A percentile compares a stretch with the other conserved stretches of the same genome.
phyloP scores from a whole-genome alignment of 2,113 vertebrate species.

The Erythrolamprus reginae region DNA sequence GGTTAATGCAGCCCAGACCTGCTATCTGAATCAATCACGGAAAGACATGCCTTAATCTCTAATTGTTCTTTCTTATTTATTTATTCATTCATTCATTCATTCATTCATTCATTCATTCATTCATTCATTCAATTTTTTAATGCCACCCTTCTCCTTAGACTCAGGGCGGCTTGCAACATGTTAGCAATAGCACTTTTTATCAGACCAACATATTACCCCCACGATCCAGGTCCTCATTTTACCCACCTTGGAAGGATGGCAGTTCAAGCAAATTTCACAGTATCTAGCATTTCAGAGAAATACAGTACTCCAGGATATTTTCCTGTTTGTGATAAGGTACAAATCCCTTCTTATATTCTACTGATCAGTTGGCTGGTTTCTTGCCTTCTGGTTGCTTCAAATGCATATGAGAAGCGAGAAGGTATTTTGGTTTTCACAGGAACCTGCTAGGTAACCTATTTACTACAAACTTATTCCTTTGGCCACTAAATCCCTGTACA shows the following conservation, averaged over 20 bases:
- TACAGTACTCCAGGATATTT: conserved; percentile 7
- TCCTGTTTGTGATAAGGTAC: background rate
- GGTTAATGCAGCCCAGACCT: background rate
- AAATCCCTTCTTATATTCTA: background rate
- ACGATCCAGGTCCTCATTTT: too few relatives aligned
- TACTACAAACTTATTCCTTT: conserved; percentile 22
- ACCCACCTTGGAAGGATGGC: too few relatives aligned
- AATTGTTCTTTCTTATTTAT: too few relatives aligned
- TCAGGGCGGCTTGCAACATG: too few relatives aligned
- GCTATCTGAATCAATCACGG: background rate
- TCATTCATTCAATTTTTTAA: too few relatives aligned
- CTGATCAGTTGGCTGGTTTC: background rate
- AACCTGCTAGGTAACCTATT: background rate
- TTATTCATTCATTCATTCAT: too few relatives aligned
- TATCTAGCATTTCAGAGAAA: background rate
- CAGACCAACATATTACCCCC: too few relatives aligned
- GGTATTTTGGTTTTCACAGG: background rate
- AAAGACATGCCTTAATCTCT: background rate
- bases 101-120: too few relatives aligned
- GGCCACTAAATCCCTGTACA: conserved; percentile 17
- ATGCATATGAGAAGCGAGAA: background rate
- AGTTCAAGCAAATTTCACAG: background rate
- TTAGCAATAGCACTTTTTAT: too few relatives aligned
- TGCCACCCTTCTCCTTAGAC: too few relatives aligned
- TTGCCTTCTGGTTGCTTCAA: background rate